phyloP scores from a whole-genome alignment of 2,888 invertebrate species.

The Arrhopalites spinosus region DNA sequence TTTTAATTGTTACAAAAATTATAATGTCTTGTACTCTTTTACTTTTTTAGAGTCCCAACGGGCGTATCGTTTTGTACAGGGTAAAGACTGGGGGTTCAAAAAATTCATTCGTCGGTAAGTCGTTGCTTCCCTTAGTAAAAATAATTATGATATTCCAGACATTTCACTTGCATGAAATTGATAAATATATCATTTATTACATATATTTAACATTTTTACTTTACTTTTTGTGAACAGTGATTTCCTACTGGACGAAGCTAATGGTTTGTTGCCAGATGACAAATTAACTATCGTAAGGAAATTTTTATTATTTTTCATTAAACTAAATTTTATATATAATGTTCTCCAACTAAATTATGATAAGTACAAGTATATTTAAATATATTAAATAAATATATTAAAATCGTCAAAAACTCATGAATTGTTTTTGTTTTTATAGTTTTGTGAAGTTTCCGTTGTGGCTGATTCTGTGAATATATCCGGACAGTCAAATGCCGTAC shows the following conservation, averaged over 20 bases:
- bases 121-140: background rate
- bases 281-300: slow-evolving; percentile 81
- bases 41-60: slow-evolving; percentile 72
- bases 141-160: background rate
- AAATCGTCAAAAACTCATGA: too few species aligned
- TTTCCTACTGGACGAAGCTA: slow-evolving; percentile 97
- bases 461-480: slow-evolving; percentile 99
- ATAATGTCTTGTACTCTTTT: slow-evolving; percentile 30
- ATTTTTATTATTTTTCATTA: too few species aligned
- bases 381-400: too few species aligned
- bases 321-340: too few species aligned
- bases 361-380: too few species aligned
- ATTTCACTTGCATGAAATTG: background rate
- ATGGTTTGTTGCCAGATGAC: slow-evolving; percentile 97
- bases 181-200: background rate
- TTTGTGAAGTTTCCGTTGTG: slow-evolving; percentile 97
- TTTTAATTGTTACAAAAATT: background rate
- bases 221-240: slow-evolving; percentile 70
- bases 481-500: slow-evolving; percentile 96
- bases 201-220: slow-evolving; percentile 4
- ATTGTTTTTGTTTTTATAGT: slow-evolving; percentile 58
- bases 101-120: slow-evolving; percentile 88
- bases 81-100: slow-evolving; percentile 99
- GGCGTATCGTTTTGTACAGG: slow-evolving; percentile 99
- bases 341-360: too few species aligned